phyloP scores from a whole-genome alignment of 2,888 invertebrate species.

The Muschampia plurimacula region DNA sequence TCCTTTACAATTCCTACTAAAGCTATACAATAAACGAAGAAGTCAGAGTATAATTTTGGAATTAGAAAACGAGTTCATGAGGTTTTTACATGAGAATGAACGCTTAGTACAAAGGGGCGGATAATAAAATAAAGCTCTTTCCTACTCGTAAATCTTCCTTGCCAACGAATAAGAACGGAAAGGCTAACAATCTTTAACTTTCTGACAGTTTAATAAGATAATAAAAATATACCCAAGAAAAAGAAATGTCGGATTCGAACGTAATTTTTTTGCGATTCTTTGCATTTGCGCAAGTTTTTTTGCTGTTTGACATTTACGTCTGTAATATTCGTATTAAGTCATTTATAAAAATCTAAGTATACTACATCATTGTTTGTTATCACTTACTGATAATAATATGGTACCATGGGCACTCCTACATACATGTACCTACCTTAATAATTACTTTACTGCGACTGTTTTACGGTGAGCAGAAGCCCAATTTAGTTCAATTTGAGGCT shows the following conservation, averaged over 20 bases:
- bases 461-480: slow-evolving; percentile 43
- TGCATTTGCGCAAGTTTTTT: slow-evolving; percentile 46
- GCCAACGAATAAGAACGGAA: slow-evolving; percentile 72
- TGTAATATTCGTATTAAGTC: not conserved
- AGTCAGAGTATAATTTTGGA: slow-evolving; percentile 20
- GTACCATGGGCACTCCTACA: not conserved
- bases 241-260: slow-evolving; percentile 56
- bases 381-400: no score
- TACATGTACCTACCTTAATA: slow-evolving; percentile 1
- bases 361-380: no score
- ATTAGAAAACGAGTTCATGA: slow-evolving; percentile 32
- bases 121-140: slow-evolving; percentile 74
- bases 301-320: not conserved
- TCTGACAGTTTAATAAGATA: slow-evolving; percentile 83
- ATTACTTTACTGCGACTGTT: slow-evolving; percentile 11
- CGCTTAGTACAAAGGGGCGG: slow-evolving; percentile 55
- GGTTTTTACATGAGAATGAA: slow-evolving; percentile 37
- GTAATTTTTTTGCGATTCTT: slow-evolving; percentile 50
- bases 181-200: slow-evolving; percentile 79
- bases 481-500: slow-evolving; percentile 64
- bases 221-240: slow-evolving; percentile 76
- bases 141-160: slow-evolving; percentile 71
- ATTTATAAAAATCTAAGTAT: not conserved
- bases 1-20: not conserved
- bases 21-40: slow-evolving; percentile 5